phyloP scores from a whole-genome alignment of 2,113 vertebrate species.

The Cyanoliseus patagonus region DNA sequence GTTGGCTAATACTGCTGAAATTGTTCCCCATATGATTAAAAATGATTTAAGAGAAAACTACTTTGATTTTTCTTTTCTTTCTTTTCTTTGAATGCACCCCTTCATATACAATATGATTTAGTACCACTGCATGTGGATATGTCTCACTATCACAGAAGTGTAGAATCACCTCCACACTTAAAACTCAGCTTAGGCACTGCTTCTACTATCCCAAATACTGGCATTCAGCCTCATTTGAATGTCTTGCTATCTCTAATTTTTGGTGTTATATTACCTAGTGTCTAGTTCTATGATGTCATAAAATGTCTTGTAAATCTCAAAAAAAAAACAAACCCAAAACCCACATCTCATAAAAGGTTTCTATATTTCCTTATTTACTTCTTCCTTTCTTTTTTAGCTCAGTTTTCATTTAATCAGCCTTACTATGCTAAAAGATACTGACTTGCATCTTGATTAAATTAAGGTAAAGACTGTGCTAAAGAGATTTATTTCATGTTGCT shows the following conservation, averaged over 20 bases:
- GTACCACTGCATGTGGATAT: background rate
- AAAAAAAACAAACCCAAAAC: background rate
- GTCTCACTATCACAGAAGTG: background rate
- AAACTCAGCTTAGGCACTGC: background rate
- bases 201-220: background rate
- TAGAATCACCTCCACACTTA: background rate
- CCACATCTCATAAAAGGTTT: background rate
- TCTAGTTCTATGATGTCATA: background rate
- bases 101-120: background rate
- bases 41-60: background rate
- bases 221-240: background rate
- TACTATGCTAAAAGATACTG: conserved; percentile 22
- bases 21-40: background rate
- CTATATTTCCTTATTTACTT: background rate
- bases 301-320: background rate
- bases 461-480: background rate
- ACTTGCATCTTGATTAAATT: conserved; percentile 51
- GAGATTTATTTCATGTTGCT: conserved; percentile 56
- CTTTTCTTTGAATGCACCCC: background rate
- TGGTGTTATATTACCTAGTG: background rate
- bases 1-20: background rate
- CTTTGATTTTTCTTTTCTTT: background rate
- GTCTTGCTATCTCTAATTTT: background rate
- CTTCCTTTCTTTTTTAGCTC: background rate
- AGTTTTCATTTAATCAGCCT: background rate